phyloP scores from a whole-genome alignment of 2,888 invertebrate genomes.

The Ophonus ardosiacus region DNA sequence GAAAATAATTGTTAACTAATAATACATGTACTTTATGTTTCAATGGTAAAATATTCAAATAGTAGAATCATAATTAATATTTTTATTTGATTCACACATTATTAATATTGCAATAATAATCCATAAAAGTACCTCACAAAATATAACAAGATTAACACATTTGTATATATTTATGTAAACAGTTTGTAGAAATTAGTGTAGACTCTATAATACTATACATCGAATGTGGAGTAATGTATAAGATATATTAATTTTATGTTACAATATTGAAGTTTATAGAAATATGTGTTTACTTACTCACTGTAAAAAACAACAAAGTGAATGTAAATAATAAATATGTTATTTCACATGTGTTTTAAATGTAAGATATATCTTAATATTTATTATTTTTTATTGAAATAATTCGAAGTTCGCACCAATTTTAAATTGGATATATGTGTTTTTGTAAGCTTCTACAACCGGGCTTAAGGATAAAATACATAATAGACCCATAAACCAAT shows the following conservation, averaged over 20 bases:
- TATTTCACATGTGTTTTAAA: constrained; percentile 10
- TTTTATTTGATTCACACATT: not conserved
- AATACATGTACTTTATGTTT: too few relatives aligned
- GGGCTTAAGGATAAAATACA: too few relatives aligned
- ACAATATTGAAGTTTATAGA: not conserved
- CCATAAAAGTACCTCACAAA: not conserved
- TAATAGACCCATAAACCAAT: too few relatives aligned
- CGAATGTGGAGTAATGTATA: not conserved
- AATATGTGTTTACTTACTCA: constrained; percentile 14
- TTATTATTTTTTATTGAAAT: too few relatives aligned
- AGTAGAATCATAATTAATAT: too few relatives aligned
- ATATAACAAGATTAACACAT: not conserved
- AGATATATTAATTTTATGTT: not conserved
- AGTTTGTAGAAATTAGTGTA: not conserved
- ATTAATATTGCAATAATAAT: not conserved
- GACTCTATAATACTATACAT: not conserved
- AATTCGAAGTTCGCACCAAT: too few relatives aligned
- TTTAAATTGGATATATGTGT: too few relatives aligned
- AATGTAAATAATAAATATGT: constrained; percentile 39
- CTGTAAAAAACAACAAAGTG: constrained; percentile 7
- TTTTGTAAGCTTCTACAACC: too few relatives aligned
- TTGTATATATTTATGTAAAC: not conserved
- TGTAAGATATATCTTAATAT: not conserved
- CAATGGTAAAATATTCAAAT: too few relatives aligned
- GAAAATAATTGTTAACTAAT: not conserved